phyloP scores from a whole-genome alignment of 1,140 invertebrate genomes.

The Homalodisca vitripennis region DNA sequence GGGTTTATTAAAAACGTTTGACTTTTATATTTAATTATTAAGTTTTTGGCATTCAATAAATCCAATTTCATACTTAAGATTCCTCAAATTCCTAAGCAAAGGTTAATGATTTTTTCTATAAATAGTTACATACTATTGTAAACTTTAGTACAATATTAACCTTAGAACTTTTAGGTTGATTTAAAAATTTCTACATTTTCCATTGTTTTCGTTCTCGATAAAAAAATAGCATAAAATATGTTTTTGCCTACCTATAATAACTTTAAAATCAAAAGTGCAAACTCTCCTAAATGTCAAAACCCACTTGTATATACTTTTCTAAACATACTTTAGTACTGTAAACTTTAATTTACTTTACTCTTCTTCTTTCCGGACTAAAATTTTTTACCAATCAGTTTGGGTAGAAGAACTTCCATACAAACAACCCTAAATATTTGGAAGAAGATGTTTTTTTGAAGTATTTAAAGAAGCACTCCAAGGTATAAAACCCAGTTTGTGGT shows the following conservation, averaged over 20 bases:
- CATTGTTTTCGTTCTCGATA: not conserved
- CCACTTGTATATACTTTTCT: not conserved
- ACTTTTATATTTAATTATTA: no score
- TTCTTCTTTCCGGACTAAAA: not conserved
- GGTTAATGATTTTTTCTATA: no score
- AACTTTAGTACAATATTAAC: no score
- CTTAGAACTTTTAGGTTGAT: not conserved
- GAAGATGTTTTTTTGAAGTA: slow-evolving; percentile 1
- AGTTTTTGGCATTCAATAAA: no score
- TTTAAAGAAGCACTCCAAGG: not conserved
- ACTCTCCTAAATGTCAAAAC: not conserved
- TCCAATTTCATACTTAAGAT: no score
- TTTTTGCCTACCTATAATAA: not conserved
- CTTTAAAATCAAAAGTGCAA: not conserved
- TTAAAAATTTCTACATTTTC: not conserved
- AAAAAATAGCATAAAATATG: not conserved
- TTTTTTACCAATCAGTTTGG: not conserved
- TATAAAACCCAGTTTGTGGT: not conserved
- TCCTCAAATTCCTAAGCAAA: no score
- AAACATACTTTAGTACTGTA: not conserved
- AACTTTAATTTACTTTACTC: not conserved
- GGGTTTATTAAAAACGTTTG: no score
- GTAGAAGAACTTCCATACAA: not conserved
- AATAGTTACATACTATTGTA: no score
- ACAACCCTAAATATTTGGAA: not conserved